Percentiles rank a stretch among this genome's conserved stretches.
Conservation (phyloP, 2,113 vertebrate genomes). For the Loxodonta africana region DNA sequence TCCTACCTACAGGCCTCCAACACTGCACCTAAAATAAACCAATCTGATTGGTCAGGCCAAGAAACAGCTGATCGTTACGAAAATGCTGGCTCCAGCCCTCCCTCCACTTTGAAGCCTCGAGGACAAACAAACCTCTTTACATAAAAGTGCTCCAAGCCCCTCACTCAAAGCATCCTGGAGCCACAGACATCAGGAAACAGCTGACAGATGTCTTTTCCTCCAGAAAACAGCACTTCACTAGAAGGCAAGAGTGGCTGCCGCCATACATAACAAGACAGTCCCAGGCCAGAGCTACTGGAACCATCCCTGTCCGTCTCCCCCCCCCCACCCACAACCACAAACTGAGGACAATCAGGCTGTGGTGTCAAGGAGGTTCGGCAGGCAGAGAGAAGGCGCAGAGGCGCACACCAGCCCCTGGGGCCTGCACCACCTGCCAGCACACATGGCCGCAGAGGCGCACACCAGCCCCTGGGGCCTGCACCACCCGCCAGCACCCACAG, state of each 20-base stretch:
- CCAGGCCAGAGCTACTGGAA: rapidly evolving
- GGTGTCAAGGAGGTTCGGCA: neutral
- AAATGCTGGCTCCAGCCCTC: neutral
- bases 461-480: neutral
- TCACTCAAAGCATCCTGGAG: neutral
- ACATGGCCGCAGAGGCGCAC: neutral
- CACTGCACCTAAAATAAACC: too few species aligned
- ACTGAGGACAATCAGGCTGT: too few species aligned
- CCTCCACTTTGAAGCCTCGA: neutral
- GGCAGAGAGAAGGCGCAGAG: too few species aligned
- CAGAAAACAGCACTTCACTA: neutral
- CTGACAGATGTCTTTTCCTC: neutral
- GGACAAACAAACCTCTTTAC: neutral
- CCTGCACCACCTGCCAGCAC: neutral
- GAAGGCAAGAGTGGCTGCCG: neutral
- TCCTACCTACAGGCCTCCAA: neutral
- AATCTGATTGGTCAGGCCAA: neutral
- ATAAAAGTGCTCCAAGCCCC: neutral
- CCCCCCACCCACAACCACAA: rapidly evolving
- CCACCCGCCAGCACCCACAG: too few species aligned
- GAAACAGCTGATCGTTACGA: neutral
- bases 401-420: neutral
- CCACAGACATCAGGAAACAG: neutral
- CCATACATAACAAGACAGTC: too few species aligned
- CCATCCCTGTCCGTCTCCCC: neutral